A percentile compares a stretch with the other conserved stretches of the same genome.
These are phyloP conservation scores for Phainopepla nitens DNA, from an alignment of 2,113 vertebrate species.

Conservation along the genomic window DNA sequence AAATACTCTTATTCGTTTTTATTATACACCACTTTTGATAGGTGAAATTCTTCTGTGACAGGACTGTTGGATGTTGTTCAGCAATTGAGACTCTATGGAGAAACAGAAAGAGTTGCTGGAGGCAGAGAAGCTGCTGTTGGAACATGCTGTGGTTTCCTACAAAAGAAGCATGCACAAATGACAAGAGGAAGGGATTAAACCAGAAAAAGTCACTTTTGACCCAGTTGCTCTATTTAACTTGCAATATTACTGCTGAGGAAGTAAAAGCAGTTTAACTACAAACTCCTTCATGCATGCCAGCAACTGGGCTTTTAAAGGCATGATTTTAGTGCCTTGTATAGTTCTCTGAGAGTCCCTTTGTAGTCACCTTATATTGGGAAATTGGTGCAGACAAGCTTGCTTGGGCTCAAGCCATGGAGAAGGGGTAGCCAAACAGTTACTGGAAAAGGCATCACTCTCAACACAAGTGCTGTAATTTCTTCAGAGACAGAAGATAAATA, in stretches of 20 bases:
- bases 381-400: rapidly evolving
- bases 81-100: not conserved
- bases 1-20: not conserved
- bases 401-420: not conserved
- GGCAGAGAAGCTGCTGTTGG: not conserved
- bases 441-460: not conserved
- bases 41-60: not conserved
- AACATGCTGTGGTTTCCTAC: not conserved
- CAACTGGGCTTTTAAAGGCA: not conserved
- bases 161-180: not conserved
- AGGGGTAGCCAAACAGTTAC: not conserved
- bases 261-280: not conserved
- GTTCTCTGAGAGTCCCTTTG: not conserved
- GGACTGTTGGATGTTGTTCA: not conserved
- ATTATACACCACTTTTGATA: not conserved
- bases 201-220: not conserved
- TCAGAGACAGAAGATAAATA: not conserved
- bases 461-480: not conserved
- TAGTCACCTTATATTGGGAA: not conserved
- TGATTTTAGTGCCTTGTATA: not conserved
- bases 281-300: not conserved
- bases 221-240: not conserved
- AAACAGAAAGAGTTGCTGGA: not conserved
- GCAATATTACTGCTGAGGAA: not conserved
- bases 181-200: not conserved